phyloP scores from a whole-genome alignment of 2,113 vertebrate genomes.

The Heloderma charlesbogerti region DNA sequence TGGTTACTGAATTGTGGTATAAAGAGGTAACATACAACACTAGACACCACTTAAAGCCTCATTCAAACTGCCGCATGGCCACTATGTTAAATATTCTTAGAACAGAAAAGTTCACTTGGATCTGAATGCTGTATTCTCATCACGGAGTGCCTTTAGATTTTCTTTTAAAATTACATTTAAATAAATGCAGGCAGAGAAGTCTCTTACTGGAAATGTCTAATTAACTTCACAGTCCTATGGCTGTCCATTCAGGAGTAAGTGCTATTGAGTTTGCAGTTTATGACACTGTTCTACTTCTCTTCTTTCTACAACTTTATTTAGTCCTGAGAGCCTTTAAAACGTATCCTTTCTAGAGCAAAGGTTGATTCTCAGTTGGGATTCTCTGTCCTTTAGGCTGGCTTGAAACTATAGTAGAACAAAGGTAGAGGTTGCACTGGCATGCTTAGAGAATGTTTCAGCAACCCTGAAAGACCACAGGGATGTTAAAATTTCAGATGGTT shows the following conservation, averaged over 20 bases:
- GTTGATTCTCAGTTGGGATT: background rate
- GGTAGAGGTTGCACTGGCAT: too few relatives aligned
- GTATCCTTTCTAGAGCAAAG: too few relatives aligned
- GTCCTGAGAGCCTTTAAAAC: background rate
- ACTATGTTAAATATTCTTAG: constrained; percentile 19
- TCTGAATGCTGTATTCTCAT: constrained; percentile 22
- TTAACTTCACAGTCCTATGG: constrained; percentile 11
- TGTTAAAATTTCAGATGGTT: background rate
- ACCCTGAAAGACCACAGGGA: background rate
- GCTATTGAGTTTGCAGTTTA: background rate
- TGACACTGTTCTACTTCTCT: background rate
- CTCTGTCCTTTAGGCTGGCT: too few relatives aligned
- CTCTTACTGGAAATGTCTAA: constrained; percentile 42
- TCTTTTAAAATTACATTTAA: constrained; percentile 51
- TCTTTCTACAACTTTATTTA: background rate
- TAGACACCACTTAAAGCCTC: background rate
- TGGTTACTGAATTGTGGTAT: too few relatives aligned
- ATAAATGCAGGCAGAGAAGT: constrained; percentile 19
- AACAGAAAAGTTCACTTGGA: constrained; percentile 29
- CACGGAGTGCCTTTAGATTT: background rate
- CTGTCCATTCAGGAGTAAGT: background rate
- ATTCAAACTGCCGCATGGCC: background rate
- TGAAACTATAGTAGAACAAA: too few relatives aligned
- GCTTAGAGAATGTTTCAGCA: too few relatives aligned
- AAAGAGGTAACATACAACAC: too few relatives aligned